Evolutionary conservation across 2,888 invertebrate genomes (phyloP), one percentile per base, ranked within the genome.

Genomic region (Sminthurinus aureus): DNA sequence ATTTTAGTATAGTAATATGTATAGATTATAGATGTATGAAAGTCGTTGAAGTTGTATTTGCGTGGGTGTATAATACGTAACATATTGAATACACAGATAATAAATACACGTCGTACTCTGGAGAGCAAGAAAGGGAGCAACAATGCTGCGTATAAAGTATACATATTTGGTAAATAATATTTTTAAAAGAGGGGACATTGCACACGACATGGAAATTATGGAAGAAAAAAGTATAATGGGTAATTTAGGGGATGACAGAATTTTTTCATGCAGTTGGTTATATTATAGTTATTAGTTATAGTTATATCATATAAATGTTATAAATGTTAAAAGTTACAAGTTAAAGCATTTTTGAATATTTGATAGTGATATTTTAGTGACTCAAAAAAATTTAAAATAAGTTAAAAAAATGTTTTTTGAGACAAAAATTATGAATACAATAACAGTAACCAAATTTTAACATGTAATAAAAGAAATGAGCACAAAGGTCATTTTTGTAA

Each of bases 61-160:
- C 38, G 38, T 38, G 3, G 38, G 1, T 1, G 38, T 38, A 38
- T 38, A 38, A 38, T 38, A 38, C 38, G 6, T 38, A 6, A 38
- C 6, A 38, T 4, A 38, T 38, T 38, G 38, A 6, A 38, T 38
- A 6, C 6, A 38, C 6, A 38, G 3, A 38, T 38, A 6, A 38
- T 1, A 38, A 38, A 38, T 38, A 6, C 6, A 38, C 38, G 38
- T 38, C 38, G 38, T 38, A 4, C 38, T 38, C 38, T 26, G 73
- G 24, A 79, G 69, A 64, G 67, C 64, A 38, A 22, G 18, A 79
- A 79, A 79, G 51, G 66, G 66, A 79, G 67, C n/a, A 24, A 79
- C 22, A 80, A 38, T 18, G 15, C 26, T 26, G 67, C 38, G 50
- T 38, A 38, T 26, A 20, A 8, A 80, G 67, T 18, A 38, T 38